Base-by-base conservation (phyloP, 2,113 vertebrate genomes). In the Forbesichthys agassizii region DNA sequence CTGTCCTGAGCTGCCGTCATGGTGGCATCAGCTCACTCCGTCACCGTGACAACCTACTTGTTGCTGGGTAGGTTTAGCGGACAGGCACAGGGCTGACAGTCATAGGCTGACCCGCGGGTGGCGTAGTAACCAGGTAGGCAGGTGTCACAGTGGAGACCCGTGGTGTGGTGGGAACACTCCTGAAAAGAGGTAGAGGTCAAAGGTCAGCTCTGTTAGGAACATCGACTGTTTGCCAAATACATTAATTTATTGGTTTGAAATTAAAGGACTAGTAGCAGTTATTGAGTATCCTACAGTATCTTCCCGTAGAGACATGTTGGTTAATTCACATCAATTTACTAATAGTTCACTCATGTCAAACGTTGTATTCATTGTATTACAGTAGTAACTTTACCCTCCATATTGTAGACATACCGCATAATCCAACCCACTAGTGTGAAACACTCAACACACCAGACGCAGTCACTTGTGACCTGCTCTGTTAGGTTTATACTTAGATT, bases 1-100 rank as follows among this genome's bases (percentile, higher is more conserved):
- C 47, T 27, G 64, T 69, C 61, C n/a, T 6, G 46, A 10, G n/a
- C 46, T 9, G 62, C 55, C 27, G 8, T 64, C 65, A 36, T 61
- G 55, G 51, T 18, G 10, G 57, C 64, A 66, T 78, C 69, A 73
- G 66, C 62, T 67, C 11, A 27, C 33, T 0, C 33, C 18, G 53
- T 58, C 61, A 16, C 56, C 9, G 33, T 36, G 63, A 56, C 46
- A 62, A 81, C 88, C 59, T 84, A 91, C 89, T 84, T 89, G 88
- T 91, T 91, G 75, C 83, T 80, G 0, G 88, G 88, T 71, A 91
- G 69, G 62, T 6, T 64, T 42, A 91, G 89, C 1, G 89, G 89
- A 65, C 89, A 91, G 66, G 85, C 56, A 16, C 89, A 91, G 36
- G 54, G 80, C 20, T 82, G 86, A 66, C 89, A 91, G 79, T 89